Evolutionary conservation across 2,888 invertebrate species (phyloP).

Genomic region (Caenorhabditis becei): DNA sequence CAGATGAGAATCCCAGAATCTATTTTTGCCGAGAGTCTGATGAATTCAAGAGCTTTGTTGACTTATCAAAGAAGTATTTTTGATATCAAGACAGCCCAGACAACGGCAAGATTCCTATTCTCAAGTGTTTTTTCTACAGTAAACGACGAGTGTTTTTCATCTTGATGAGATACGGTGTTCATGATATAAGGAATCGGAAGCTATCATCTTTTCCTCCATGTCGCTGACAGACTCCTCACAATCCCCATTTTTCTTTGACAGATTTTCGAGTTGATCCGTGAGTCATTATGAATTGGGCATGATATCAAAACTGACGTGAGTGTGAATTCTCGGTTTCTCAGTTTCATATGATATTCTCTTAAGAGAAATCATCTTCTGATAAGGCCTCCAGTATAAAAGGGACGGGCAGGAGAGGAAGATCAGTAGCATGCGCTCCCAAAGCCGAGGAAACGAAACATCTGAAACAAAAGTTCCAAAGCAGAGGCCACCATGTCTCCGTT

Average conservation of each 20-base stretch:
- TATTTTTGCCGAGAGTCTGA: slow-evolving; percentile 7
- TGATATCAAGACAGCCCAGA: slow-evolving; percentile 30
- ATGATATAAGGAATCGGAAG: slow-evolving; percentile 33
- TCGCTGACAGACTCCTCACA: slow-evolving; percentile 20
- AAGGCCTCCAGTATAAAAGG: slow-evolving; percentile 38
- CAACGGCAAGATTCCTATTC: not conserved
- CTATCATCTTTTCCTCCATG: slow-evolving; percentile 17
- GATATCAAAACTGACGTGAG: slow-evolving; percentile 47
- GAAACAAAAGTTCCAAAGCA: slow-evolving; percentile 65
- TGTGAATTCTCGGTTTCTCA: slow-evolving; percentile 39
- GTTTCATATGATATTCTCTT: slow-evolving; percentile 12
- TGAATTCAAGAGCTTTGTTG: slow-evolving; percentile 33
- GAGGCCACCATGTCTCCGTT: slow-evolving; percentile 50
- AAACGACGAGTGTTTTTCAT: slow-evolving; percentile 33
- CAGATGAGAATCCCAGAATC: not conserved
- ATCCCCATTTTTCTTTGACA: slow-evolving; percentile 37
- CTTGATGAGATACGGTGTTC: slow-evolving; percentile 11
- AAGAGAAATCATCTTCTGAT: slow-evolving; percentile 1
- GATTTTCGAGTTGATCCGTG: slow-evolving; percentile 29
- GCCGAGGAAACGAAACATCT: slow-evolving; percentile 62
- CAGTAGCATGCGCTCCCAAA: slow-evolving; percentile 52
- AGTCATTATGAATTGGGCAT: slow-evolving; percentile 20
- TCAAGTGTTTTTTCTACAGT: slow-evolving; percentile 41
- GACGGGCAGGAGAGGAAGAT: not conserved
- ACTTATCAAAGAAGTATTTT: slow-evolving; percentile 33